Evolutionary conservation across 2,797 vertebrate species (phyloP), one percentile per base, ranked within the genome.

Genomic region (Macropodus opercularis): DNA sequence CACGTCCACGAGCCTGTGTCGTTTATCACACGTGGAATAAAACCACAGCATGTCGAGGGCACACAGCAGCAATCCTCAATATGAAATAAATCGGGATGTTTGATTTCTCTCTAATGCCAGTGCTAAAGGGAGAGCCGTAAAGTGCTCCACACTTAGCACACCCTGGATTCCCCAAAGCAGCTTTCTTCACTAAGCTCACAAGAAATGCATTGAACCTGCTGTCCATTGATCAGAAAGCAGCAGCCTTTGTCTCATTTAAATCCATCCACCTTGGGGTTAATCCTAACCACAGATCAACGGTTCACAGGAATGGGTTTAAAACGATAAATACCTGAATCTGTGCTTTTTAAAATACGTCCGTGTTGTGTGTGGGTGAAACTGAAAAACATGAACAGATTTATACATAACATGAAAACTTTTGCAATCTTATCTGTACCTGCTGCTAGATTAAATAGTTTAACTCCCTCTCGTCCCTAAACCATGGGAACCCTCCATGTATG

Each of bases 221-320:
- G 72, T 29, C 42, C 54, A 64, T 8, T 80, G 86, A 87, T 87
- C 77, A 71, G 54, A 57, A 81, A 48, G 50, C 17, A 19, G 2
- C 1, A 40, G 48, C 39, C 42, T 73, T 73, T 55, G 67, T 83
- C 63, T 80, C 79, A 69, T 83, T 35, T 7, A 87, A 90, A 86
- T 77, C 87, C 41, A 48, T 57, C 73, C 83, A 86, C 72, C 73
- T 78, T 57, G 6, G 70, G 86, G 83, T 90, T 90, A 89, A 90
- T 85, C 85, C 83, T 18, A 18, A 67, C 72, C 74, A 86, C 82
- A 77, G 81, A 39, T 59, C 56, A 86, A 66, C 68, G 69, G 43
- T 69, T 86, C 54, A 47, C 75, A 84, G 80, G 83, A 91, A 87
- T 81, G 79, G 39, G 69, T 18, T 29, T 13, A 49, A 44, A 31